Conservation (phyloP, 2,797 vertebrate species). For the Benthosema pterotum region DNA sequence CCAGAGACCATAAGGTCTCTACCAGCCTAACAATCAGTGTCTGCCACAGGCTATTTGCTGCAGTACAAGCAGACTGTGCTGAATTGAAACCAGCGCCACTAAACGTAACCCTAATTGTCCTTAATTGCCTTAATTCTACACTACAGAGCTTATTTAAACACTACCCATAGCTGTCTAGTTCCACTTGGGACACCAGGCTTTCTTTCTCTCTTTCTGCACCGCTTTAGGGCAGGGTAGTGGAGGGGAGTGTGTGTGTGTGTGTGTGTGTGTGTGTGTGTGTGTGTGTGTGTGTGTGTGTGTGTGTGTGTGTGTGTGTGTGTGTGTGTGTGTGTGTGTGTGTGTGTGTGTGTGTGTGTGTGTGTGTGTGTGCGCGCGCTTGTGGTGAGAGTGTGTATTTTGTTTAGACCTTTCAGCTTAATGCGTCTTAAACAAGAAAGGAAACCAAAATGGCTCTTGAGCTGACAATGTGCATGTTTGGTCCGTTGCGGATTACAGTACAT, state of each 20-base stretch:
- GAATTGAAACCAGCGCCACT: constrained; percentile 62
- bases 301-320: neutral
- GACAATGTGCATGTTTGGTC: neutral
- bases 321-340: too few relatives aligned
- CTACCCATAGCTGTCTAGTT: constrained; percentile 52
- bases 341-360: too few relatives aligned
- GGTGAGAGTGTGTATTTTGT: constrained; percentile 12
- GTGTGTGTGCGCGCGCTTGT: too few relatives aligned
- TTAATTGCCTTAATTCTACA: constrained; percentile 75
- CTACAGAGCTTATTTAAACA: constrained; percentile 70
- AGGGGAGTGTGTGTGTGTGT: constrained; percentile 9
- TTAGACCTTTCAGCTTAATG: constrained; percentile 23
- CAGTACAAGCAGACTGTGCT: constrained; percentile 50
- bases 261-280: neutral
- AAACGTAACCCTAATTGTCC: constrained; percentile 73
- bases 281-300: neutral
- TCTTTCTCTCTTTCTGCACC: constrained; percentile 55
- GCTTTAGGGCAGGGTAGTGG: constrained; percentile 18
- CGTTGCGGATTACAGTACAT: neutral
- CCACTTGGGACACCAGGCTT: constrained; percentile 48
- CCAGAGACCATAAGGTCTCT: constrained; percentile 40
- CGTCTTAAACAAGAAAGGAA: constrained; percentile 2
- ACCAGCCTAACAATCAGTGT: constrained; percentile 61
- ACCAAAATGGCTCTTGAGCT: neutral
- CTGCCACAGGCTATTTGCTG: constrained; percentile 68